Evolutionary conservation across 2,888 invertebrate genomes (phyloP), one percentile per base, ranked within the genome.

Genomic region (Myopa tessellatipennis): DNA sequence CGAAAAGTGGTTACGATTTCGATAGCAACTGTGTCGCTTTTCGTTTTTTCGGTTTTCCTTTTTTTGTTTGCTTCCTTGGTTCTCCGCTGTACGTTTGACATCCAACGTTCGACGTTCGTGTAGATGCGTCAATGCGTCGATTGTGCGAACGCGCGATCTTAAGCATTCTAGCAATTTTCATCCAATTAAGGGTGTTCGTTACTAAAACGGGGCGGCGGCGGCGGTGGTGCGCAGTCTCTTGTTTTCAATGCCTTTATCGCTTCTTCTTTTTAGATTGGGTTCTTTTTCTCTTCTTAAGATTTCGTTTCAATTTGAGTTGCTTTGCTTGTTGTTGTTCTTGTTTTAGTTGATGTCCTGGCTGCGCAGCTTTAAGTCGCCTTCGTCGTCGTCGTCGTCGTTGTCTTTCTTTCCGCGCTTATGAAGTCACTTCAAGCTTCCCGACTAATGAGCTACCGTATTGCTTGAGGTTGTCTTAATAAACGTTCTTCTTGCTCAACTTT

Each of bases 91-190:
- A 52, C 40, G 26, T 55, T 55, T 73, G 16, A 55, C 55, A 52
- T 61, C 34, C 72, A 12, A 55, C 55, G 40, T 61, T 8, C 45
- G 45, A 45, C 73, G 10, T 65, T 67, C 71, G 73, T 73, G 73
- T 71, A 45, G 79, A 67, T 80, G 69, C 36, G 40, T 67, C 65
- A 77, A 34, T 76, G 77, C 78, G 81, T 81, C 79, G 83, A 82
- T 79, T 79, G 81, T 84, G 84, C 83, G 79, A 83, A 82, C 73
- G 80, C 79, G 80, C 77, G 78, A 81, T 82, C 82, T 86, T 83
- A 86, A 86, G 87, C 86, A 89, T 89, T 87, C 85, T 85, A 89
- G 87, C 87, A 87, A 89, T 89, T 88, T 89, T 87, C 86, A 86
- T 88, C 89, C 89, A 89, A 89, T 89, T 89, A 89, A 88, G 88